A percentile compares a stretch with the other conserved stretches of the same genome.
Conservation (phyloP, 2,888 invertebrate genomes). For the Meliscaeva auricollis region DNA sequence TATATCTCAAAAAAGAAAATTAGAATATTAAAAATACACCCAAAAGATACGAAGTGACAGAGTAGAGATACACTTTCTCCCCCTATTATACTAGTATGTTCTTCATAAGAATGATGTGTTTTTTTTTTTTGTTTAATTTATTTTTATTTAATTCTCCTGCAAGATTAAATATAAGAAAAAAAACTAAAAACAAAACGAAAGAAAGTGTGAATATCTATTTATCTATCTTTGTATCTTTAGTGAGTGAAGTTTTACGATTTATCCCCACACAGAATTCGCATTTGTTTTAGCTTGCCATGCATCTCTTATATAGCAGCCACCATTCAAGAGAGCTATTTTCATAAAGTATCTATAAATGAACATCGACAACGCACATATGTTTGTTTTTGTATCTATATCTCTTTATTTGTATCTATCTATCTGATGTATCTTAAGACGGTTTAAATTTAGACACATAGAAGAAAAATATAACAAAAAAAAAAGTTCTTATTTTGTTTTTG, state of each 20-base stretch:
- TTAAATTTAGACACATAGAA: conserved; percentile 28
- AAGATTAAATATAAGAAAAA: not conserved
- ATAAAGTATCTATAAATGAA: conserved; percentile 38
- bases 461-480: conserved; percentile 57
- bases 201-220: conserved; percentile 24
- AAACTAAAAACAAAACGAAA: conserved; percentile 14
- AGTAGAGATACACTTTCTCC: conserved; percentile 39
- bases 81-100: not conserved
- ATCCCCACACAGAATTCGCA: conserved; percentile 44
- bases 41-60: conserved; percentile 44
- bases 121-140: not conserved
- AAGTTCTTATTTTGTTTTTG: no score
- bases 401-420: not conserved
- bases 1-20: conserved; percentile 51
- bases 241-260: conserved; percentile 45
- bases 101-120: conserved; percentile 21
- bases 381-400: conserved; percentile 1
- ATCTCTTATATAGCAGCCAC: not conserved
- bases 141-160: conserved; percentile 45
- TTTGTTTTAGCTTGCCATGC: conserved; percentile 1
- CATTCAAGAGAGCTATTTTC: conserved; percentile 36
- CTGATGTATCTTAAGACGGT: conserved; percentile 25
- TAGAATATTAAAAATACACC: conserved; percentile 64
- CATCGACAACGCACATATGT: conserved; percentile 19
- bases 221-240: conserved; percentile 10